Evolutionary conservation across 2,888 invertebrate genomes (phyloP), one percentile per base, ranked within the genome.

Genomic region (Temnothorax ravouxi): DNA sequence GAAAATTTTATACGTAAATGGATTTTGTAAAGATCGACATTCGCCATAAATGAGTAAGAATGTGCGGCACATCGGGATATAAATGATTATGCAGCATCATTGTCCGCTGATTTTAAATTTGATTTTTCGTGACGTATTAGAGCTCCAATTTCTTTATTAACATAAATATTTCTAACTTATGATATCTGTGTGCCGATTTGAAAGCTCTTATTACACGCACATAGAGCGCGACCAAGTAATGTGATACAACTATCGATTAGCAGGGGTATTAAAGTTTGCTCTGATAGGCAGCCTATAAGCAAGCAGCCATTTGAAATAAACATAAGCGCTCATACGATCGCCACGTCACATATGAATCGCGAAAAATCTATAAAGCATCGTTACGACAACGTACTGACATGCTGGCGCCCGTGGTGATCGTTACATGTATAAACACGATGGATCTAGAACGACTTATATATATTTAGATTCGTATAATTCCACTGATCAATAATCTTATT

Each of bases 331-430:
- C 85, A 82, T 88, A 84, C 90, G 91, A 93, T 92, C 92, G 94
- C 94, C 94, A 94, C 94, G 94, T 94, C 94, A 94, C 91, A 88
- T 86, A 89, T 88, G 83, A 86, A 88, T 90, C 84, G 90, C 90
- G 91, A 93, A 92, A 93, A 93, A 93, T 94, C 94, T 92, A 94
- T 94, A 94, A 88, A 89, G 86, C 92, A 93, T 93, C 92, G 91
- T 92, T 91, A 91, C 91, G 90, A 86, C 89, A 89, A 85, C 85
- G 89, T 84, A 84, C 90, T 91, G 92, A 92, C 93, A 93, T 92
- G 92, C 91, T 90, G 93, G 91, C 91, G 90, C 91, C 91, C 91
- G 91, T 91, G 91, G 90, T 72, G 84, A 72, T 84, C 71, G 81
- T 59, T 72, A 50, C 56, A 47, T 50, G 21, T 66, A 71, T 66